These are phyloP conservation scores for Empidonax alnorum DNA, from an alignment of 2,113 vertebrate species.

Conservation along the genomic window DNA sequence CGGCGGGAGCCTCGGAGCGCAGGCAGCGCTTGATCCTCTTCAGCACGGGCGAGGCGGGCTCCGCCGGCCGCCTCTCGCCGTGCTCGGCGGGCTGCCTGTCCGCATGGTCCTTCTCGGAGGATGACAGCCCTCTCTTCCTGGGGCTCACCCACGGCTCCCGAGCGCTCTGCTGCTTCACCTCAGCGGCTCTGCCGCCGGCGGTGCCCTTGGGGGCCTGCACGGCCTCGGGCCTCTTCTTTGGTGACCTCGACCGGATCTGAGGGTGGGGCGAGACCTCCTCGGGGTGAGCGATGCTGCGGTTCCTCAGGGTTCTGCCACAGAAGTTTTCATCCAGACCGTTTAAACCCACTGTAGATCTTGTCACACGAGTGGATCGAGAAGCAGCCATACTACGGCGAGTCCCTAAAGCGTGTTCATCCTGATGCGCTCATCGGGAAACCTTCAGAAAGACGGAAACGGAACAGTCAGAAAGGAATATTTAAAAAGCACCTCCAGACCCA, in stretches of 20 bases:
- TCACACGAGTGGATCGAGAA: conserved; percentile 98
- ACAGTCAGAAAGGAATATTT: conserved; percentile 66
- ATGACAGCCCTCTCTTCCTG: conserved; percentile 88
- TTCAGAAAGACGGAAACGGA: conserved; percentile 74
- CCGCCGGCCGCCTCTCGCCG: too few relatives aligned
- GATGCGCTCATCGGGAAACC: conserved; percentile 94
- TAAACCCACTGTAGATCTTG: conserved; percentile 99
- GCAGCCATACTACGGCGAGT: conserved; percentile 98
- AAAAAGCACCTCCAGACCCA: conserved; percentile 17
- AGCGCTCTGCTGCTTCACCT: conserved; percentile 78
- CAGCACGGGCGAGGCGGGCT: conserved; percentile 81
- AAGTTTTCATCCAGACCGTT: conserved; percentile 99
- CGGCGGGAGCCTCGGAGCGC: conserved; percentile 86
- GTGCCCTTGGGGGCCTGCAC: conserved; percentile 79
- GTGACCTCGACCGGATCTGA: conserved; percentile 90
- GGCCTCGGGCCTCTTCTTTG: conserved; percentile 92
- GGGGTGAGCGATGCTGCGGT: conserved; percentile 97
- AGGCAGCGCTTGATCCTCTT: conserved; percentile 91
- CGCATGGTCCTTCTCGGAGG: conserved; percentile 87
- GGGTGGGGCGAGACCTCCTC: conserved; percentile 90
- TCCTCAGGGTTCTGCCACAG: conserved; percentile 98
- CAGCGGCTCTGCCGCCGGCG: conserved; percentile 79
- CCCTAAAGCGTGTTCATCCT: conserved; percentile 94
- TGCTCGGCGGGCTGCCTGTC: conserved; percentile 48
- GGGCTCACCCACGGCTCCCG: conserved; percentile 85